Conservation (phyloP, 2,797 vertebrate genomes). For the Schizopygopsis pylzovi region DNA sequence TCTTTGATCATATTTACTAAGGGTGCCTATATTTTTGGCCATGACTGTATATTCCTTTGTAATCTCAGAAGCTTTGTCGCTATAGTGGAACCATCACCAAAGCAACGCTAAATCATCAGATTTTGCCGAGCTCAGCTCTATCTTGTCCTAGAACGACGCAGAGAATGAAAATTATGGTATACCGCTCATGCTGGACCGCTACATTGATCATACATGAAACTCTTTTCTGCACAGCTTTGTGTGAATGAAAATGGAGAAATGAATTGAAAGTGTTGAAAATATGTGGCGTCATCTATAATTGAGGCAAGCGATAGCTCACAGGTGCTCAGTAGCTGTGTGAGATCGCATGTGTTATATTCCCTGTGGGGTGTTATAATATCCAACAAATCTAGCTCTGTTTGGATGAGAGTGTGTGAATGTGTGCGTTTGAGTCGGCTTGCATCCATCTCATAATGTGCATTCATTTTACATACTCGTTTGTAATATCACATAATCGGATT, state of each 20-base stretch:
- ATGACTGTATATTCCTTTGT: neutral
- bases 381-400: slow-evolving; percentile 49
- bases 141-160: slow-evolving; percentile 36
- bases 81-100: slow-evolving; percentile 45
- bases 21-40: too few species aligned
- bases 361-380: slow-evolving; percentile 45
- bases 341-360: slow-evolving; percentile 47
- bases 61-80: slow-evolving; percentile 26
- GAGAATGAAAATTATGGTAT: slow-evolving; percentile 60
- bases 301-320: slow-evolving; percentile 31
- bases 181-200: slow-evolving; percentile 58
- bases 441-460: slow-evolving; percentile 46
- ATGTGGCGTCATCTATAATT: slow-evolving; percentile 33
- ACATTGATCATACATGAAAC: slow-evolving; percentile 64
- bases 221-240: slow-evolving; percentile 47
- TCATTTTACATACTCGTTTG: slow-evolving; percentile 42
- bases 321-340: slow-evolving; percentile 37
- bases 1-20: too few species aligned
- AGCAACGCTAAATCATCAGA: slow-evolving; percentile 52
- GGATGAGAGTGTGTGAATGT: slow-evolving; percentile 31
- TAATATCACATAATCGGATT: slow-evolving; percentile 37
- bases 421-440: slow-evolving; percentile 43
- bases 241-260: slow-evolving; percentile 54
- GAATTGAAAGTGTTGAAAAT: slow-evolving; percentile 37
- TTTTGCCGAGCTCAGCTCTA: slow-evolving; percentile 57